These are phyloP conservation scores for Anoplophora glabripennis DNA, from an alignment of 1,140 invertebrate genomes.

Conservation along the genomic window DNA sequence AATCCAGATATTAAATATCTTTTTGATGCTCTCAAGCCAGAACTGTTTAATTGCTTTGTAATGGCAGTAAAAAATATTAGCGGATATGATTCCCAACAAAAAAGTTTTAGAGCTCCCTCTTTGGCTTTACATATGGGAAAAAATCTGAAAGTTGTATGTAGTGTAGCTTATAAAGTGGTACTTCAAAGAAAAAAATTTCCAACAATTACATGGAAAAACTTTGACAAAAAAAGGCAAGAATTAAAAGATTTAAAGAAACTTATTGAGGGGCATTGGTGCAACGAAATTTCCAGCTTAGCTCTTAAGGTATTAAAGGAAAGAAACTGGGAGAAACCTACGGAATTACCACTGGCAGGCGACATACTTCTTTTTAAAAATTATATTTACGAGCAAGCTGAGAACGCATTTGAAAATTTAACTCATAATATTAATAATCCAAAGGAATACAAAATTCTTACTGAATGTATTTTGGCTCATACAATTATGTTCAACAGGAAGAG, in stretches of 20 bases:
- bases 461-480: slow-evolving; percentile 19
- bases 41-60: slow-evolving; percentile 18
- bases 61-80: slow-evolving; percentile 25
- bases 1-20: slow-evolving; percentile 3
- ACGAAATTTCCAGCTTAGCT: slow-evolving; percentile 21
- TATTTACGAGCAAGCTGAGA: slow-evolving; percentile 7
- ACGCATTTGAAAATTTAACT: slow-evolving; percentile 6
- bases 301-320: slow-evolving; percentile 21
- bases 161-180: slow-evolving; percentile 26
- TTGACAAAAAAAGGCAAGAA: slow-evolving; percentile 10
- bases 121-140: slow-evolving; percentile 26
- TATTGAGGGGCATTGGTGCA: slow-evolving; percentile 20
- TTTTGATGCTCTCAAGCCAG: slow-evolving; percentile 26
- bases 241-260: slow-evolving; percentile 24
- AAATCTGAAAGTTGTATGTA: slow-evolving; percentile 24
- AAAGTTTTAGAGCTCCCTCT: slow-evolving; percentile 26
- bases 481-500: slow-evolving; percentile 26
- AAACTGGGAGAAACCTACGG: slow-evolving; percentile 17
- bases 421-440: slow-evolving; percentile 2
- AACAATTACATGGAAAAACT: slow-evolving; percentile 12
- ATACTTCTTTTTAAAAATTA: slow-evolving; percentile 8
- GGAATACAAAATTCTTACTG: slow-evolving; percentile 16
- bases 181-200: slow-evolving; percentile 15
- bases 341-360: slow-evolving; percentile 4
- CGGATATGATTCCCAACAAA: slow-evolving; percentile 17